Evolutionary conservation across 2,113 vertebrate genomes (phyloP), one percentile per base, ranked within the genome.

Genomic region (Ictalurus furcatus): DNA sequence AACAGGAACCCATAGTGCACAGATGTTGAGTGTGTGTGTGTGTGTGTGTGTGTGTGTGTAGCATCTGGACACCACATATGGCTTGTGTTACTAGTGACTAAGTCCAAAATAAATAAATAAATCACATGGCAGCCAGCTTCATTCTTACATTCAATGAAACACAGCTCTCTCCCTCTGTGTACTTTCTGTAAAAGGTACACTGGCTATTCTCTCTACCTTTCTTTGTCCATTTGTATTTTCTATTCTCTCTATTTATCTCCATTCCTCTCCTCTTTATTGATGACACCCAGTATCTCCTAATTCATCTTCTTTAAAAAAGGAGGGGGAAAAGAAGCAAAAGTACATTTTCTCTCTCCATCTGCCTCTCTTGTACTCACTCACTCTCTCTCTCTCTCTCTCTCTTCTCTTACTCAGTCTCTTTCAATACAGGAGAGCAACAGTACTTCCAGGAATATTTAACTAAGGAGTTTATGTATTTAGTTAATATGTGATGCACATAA

Each of bases 31-130:
- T 44, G 40, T 44, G 40, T 44, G 40, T 44, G 40, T 44, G 40
- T 44, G 40, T 44, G 40, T 44, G 40, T 44, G 12, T 58, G 23
- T 73, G 44, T 58, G 84, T 13, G 25, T 52, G 81, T 84, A 11
- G 44, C 69, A 71, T 88, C 87, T 88, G 80, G 61, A 65, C 48
- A 73, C 71, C 87, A 87, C 85, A 90, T 89, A 85, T 90, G 90
- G 76, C 79, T 85, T 63, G 14, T 48, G 71, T 90, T 89, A 89
- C 85, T 71, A 30, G 40, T 69, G 65, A 85, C 67, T 83, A 54
- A 34, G 19, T 61, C 85, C 21, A 74, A 52, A 25, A 23, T 48
- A 48, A 48, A 48, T 7, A 28, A 78, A 78, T 25, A 88, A 88
- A 37, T 25, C 87, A 88, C 52, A 74, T 85, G 78, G 87, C 30